Evolutionary conservation across 2,888 invertebrate species (phyloP).

Genomic region (Pseudoips prasinana): DNA sequence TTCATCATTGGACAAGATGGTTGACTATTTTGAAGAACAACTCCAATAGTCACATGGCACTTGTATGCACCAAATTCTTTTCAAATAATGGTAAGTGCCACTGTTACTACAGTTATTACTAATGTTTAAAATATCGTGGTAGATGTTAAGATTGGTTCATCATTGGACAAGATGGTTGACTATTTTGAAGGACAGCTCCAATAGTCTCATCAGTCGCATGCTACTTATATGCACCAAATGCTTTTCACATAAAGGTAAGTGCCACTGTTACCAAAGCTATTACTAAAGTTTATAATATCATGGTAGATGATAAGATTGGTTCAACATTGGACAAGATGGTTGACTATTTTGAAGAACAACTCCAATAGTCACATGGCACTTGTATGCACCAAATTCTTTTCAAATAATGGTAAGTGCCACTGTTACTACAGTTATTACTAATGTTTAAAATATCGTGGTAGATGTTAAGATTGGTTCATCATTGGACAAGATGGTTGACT

Average conservation of each 20-base stretch:
- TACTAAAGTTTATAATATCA: no score
- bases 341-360: conserved; percentile 97
- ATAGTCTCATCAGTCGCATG: conserved; percentile 96
- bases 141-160: no score
- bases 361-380: conserved; percentile 97
- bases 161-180: no score
- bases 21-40: conserved; percentile 98
- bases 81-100: conserved; percentile 92
- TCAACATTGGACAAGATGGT: conserved; percentile 93
- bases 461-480: conserved; percentile 88
- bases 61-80: conserved; percentile 94
- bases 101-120: no score
- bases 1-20: conserved; percentile 91
- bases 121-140: no score
- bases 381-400: conserved; percentile 93
- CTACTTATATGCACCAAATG: conserved; percentile 97
- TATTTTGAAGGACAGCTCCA: conserved; percentile 97
- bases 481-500: conserved; percentile 95
- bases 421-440: no score
- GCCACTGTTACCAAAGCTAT: background rate
- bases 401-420: conserved; percentile 91
- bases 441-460: no score
- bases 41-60: conserved; percentile 95
- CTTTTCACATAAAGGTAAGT: conserved; percentile 93
- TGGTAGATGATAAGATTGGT: conserved; percentile 88